Evolutionary conservation across 2,113 vertebrate species (phyloP).

Genomic region (Budorcas taxicolor): DNA sequence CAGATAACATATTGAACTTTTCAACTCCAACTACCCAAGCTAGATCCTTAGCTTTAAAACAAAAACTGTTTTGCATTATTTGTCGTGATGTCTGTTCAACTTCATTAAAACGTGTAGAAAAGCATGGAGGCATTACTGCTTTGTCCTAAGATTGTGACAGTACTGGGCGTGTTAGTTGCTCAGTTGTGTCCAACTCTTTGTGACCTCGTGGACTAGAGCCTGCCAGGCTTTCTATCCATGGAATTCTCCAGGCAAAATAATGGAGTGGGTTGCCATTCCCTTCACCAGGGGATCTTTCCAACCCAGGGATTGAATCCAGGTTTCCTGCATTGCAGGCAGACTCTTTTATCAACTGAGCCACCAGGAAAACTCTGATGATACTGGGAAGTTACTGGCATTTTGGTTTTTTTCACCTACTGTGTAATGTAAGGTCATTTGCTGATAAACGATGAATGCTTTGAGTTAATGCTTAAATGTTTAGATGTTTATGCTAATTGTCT

Average conservation of each 20-base stretch:
- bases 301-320: background rate
- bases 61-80: background rate
- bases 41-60: background rate
- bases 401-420: background rate
- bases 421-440: background rate
- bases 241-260: background rate
- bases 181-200: background rate
- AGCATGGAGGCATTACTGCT: background rate
- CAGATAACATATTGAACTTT: background rate
- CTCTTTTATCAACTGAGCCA: background rate
- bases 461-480: background rate
- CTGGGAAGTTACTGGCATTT: background rate
- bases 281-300: background rate
- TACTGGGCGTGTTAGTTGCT: background rate
- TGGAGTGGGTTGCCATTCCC: background rate
- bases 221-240: background rate
- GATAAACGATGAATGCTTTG: background rate
- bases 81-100: background rate
- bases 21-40: background rate
- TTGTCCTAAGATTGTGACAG: background rate
- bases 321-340: background rate
- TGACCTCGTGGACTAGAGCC: rapidly evolving
- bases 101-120: background rate
- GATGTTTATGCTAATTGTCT: background rate
- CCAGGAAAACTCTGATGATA: background rate